Evolutionary conservation across 2,113 vertebrate species (phyloP), one percentile per base, ranked within the genome.

Genomic region (Myrmecobius fasciatus): DNA sequence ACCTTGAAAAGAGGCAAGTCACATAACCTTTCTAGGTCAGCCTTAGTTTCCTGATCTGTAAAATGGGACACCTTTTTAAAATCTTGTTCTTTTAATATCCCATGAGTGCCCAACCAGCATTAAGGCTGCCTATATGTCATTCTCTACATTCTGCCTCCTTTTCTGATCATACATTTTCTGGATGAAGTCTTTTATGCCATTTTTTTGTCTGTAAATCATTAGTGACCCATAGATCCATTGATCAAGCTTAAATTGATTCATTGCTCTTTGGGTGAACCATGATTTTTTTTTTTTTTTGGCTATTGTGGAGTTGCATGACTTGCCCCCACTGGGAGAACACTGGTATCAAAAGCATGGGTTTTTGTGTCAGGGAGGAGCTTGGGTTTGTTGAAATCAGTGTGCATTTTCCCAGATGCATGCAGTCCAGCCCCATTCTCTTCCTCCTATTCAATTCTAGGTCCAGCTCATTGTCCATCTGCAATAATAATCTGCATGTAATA

Each of bases 31-130:
- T 92, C 60, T 91, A 92, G 60, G 36, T 0, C 36, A 93, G 91
- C 53, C 89, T 91, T 83, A 67, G 89, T 8, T 93, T 97, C 26
- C 83, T 53, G 51, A 75, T 91, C 49, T 89, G 1, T 53, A 53
- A 89, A 60, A 90, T 75, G 36, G 36, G 67, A n/a, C 14, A 4
- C 1, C 36, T 43, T 75, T n/a, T 36, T 75, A n/a, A 6, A 75
- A 5, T n/a, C 14, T 75, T 75, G 67, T 36, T 75, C 36, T 75
- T n/a, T 67, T 67, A 67, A 36, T 75, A 36, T n/a, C 31, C 9
- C 60, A 67, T n/a, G 60, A 31, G 31, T 36, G 56, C 26, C 67
- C 36, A 75, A 75, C 3, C 31, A 67, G 14, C 31, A 67, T 22
- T 22, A 0, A 75, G 36, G 36, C 36, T n/a, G 67, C n/a, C 17